phyloP scores from a whole-genome alignment of 2,797 vertebrate species.

The Natrix natrix region DNA sequence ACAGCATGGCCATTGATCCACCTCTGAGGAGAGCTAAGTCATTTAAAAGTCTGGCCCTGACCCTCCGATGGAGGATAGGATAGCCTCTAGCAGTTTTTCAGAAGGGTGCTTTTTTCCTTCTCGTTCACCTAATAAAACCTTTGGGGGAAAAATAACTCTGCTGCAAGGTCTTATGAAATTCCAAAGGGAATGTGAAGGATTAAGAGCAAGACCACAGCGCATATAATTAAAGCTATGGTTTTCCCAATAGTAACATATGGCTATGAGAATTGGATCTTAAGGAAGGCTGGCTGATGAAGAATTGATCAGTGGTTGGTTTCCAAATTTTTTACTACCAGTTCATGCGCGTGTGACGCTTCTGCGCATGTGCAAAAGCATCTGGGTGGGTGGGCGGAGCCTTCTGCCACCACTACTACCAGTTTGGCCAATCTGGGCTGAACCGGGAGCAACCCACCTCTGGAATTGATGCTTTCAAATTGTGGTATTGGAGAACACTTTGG shows the following conservation, averaged over 20 bases:
- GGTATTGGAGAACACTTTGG: background rate
- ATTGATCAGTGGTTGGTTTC: background rate
- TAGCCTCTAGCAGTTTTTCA: background rate
- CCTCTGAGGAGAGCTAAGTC: background rate
- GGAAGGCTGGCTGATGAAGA: background rate
- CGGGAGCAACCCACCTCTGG: background rate
- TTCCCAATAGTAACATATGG: background rate
- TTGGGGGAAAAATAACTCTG: background rate
- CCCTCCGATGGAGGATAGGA: background rate
- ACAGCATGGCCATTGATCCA: background rate
- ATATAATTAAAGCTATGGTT: background rate
- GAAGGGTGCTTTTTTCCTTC: background rate
- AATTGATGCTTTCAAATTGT: background rate
- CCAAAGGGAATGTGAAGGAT: background rate
- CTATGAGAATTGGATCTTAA: background rate
- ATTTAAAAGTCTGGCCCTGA: background rate
- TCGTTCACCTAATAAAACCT: background rate
- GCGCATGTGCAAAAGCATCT: too few species aligned
- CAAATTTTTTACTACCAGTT: too few species aligned
- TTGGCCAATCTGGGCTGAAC: too few species aligned
- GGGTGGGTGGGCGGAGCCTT: too few species aligned
- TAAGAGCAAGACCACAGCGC: background rate
- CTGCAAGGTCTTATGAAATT: background rate
- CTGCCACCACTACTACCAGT: too few species aligned
- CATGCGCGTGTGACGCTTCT: too few species aligned